Percentiles rank a stretch among this genome's conserved stretches.
Evolutionary conservation across 2,113 vertebrate genomes (phyloP).

Genomic region (Rhinogobius similis): DNA sequence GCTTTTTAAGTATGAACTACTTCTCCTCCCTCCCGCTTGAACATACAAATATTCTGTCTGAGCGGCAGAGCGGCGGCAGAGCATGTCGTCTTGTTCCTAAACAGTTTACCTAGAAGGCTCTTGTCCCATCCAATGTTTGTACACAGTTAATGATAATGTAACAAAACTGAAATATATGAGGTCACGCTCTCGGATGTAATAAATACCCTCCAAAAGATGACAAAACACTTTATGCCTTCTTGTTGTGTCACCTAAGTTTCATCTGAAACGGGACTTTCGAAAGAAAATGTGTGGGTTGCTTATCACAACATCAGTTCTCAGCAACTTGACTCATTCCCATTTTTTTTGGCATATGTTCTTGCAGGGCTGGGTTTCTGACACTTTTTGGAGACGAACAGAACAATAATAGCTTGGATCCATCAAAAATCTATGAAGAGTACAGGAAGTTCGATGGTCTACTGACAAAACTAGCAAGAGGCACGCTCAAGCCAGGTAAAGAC

Average conservation of each 20-base stretch:
- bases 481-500: conserved; percentile 73
- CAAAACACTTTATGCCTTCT: neutral
- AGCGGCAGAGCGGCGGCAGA: conserved; percentile 2
- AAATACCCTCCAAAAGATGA: neutral
- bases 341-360: neutral
- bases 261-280: neutral
- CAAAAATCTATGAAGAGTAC: conserved; percentile 75
- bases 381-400: conserved; percentile 78
- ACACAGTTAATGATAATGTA: conserved; percentile 39
- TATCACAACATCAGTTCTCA: conserved; percentile 19
- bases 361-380: conserved; percentile 83
- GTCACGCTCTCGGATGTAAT: neutral
- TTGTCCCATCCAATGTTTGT: conserved; percentile 39
- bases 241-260: conserved; percentile 28
- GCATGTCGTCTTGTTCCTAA: conserved; percentile 23
- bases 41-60: neutral
- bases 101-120: conserved; percentile 51
- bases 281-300: conserved; percentile 8
- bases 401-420: conserved; percentile 66
- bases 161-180: neutral
- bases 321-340: neutral
- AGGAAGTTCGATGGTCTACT: conserved; percentile 79
- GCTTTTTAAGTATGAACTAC: conserved; percentile 80
- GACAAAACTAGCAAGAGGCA: conserved; percentile 80
- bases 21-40: neutral